Evolutionary conservation across 2,888 invertebrate genomes (phyloP).

Genomic region (Temnothorax unifasciatus): DNA sequence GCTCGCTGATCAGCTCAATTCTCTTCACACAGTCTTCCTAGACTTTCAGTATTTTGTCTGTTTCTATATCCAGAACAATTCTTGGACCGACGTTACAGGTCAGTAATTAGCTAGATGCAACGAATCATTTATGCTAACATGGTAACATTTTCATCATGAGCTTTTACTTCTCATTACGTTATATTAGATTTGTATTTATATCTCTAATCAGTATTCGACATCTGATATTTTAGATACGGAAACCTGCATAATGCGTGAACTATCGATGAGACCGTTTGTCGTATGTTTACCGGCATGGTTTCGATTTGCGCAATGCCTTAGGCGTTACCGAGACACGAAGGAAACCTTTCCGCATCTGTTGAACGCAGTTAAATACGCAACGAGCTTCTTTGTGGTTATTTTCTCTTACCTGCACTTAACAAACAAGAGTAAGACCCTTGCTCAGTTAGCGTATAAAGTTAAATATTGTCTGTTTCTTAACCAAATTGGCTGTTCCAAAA

Average conservation of each 20-base stretch:
- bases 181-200: conserved; percentile 11
- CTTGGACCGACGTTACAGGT: conserved; percentile 87
- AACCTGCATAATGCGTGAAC: conserved; percentile 85
- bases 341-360: conserved; percentile 98
- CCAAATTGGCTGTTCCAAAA: conserved; percentile 64
- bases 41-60: conserved; percentile 98
- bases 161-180: background rate
- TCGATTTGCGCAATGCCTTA: conserved; percentile 98
- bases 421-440: conserved; percentile 88
- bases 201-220: conserved; percentile 22
- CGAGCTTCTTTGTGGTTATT: conserved; percentile 98
- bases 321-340: conserved; percentile 97
- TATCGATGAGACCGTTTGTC: conserved; percentile 91
- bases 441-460: background rate
- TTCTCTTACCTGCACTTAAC: conserved; percentile 92
- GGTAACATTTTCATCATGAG: background rate
- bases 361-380: conserved; percentile 99
- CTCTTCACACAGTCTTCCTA: conserved; percentile 95
- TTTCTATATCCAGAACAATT: conserved; percentile 92
- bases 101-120: conserved; percentile 59
- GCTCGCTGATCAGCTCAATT: conserved; percentile 99
- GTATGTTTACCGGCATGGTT: conserved; percentile 98
- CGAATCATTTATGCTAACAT: background rate
- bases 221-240: conserved; percentile 84
- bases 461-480: background rate